A percentile compares a stretch with the other conserved stretches of the same genome.
Conservation (phyloP, 2,888 invertebrate genomes). For the Dinocampus coccinellae region DNA sequence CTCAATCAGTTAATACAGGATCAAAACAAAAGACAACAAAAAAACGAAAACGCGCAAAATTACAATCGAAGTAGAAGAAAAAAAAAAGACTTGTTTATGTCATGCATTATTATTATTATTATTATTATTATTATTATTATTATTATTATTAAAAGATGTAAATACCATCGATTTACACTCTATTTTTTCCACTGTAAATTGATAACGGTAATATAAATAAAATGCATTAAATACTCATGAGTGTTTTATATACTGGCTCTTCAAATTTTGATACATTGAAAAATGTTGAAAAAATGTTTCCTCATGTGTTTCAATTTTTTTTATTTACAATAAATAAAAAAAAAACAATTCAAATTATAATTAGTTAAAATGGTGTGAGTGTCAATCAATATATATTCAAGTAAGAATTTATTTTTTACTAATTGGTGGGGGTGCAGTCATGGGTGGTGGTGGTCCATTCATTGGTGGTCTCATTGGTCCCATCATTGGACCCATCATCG, state of each 20-base stretch:
- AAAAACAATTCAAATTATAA: neutral
- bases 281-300: too few species aligned
- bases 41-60: neutral
- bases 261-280: too few species aligned
- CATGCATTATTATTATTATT: too few species aligned
- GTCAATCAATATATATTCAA: neutral
- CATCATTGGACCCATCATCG: slow-evolving; percentile 78
- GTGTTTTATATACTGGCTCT: too few species aligned
- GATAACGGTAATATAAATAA: neutral
- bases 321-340: neutral
- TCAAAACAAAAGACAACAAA: too few species aligned
- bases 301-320: neutral
- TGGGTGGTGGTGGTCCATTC: slow-evolving; percentile 77
- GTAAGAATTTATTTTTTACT: slow-evolving; percentile 41
- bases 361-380: too few species aligned
- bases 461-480: slow-evolving; percentile 81
- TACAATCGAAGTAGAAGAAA: neutral
- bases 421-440: slow-evolving; percentile 61
- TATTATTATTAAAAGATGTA: neutral
- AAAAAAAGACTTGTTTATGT: neutral
- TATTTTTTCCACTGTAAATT: neutral
- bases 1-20: too few species aligned
- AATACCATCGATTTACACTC: neutral
- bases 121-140: neutral
- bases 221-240: too few species aligned